These are phyloP conservation scores for Puntigrus tetrazona DNA, from an alignment of 2,113 vertebrate species.

Conservation along the genomic window DNA sequence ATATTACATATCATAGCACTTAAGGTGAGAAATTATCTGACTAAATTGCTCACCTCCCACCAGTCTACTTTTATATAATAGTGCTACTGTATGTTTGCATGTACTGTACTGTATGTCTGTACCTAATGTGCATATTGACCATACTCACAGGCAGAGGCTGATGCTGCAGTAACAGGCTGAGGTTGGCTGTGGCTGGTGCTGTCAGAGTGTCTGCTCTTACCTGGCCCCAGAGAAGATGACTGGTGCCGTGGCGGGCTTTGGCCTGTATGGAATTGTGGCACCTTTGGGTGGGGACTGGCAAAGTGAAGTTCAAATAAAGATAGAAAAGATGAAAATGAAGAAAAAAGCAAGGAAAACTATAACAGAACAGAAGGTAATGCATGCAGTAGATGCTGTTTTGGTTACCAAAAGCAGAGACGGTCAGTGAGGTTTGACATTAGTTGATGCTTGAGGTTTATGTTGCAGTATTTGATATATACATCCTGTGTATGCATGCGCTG, in stretches of 20 bases:
- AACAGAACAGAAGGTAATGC: background rate
- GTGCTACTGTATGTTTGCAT: background rate
- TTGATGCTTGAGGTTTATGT: background rate
- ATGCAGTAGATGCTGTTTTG: background rate
- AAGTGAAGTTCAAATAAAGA: conserved; percentile 79
- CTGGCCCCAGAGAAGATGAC: conserved; percentile 99
- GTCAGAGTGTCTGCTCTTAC: conserved; percentile 91
- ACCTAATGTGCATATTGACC: conserved; percentile 69
- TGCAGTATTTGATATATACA: background rate
- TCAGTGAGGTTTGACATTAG: background rate
- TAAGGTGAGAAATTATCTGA: background rate
- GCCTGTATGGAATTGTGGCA: conserved; percentile 97
- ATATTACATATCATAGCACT: background rate
- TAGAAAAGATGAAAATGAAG: conserved; percentile 56
- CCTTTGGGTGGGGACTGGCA: conserved; percentile 94
- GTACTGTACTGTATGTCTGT: background rate
- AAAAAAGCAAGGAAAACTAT: background rate
- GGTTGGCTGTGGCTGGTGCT: conserved; percentile 86
- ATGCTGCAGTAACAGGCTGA: conserved; percentile 89
- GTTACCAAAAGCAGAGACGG: background rate
- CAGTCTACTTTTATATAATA: background rate
- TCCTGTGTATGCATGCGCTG: background rate
- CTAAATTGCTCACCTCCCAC: background rate
- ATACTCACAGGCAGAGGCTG: conserved; percentile 99
- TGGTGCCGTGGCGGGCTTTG: conserved; percentile 95